Conservation (phyloP, 1,140 invertebrate species). For the Drosophila nikananu region DNA sequence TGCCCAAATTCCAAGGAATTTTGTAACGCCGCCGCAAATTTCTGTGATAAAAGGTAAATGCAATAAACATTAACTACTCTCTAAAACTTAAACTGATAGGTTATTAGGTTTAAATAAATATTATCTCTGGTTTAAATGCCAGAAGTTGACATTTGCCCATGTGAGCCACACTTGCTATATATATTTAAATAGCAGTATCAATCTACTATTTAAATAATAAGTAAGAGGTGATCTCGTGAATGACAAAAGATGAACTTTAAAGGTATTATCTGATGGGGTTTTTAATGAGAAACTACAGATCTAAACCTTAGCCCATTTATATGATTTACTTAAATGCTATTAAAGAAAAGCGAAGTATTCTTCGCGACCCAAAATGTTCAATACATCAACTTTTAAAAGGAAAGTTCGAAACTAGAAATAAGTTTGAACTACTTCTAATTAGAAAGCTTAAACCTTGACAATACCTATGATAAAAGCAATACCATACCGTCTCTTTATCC, state of each 20-base stretch:
- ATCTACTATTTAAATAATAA: conserved; percentile 23
- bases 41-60: conserved; percentile 85
- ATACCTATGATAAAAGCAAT: not conserved
- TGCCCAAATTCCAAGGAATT: conserved; percentile 85
- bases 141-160: conserved; percentile 36
- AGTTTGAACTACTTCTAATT: not conserved
- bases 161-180: conserved; percentile 19
- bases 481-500: not conserved
- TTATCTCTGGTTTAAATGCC: conserved; percentile 31
- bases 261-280: conserved; percentile 8
- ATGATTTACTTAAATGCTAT: not conserved
- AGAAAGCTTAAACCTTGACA: not conserved
- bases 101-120: conserved; percentile 25
- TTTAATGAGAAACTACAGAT: not conserved
- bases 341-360: not conserved
- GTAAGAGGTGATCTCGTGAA: not conserved
- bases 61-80: not conserved
- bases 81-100: not conserved
- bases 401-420: not conserved
- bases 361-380: not conserved
- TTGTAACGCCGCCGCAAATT: conserved; percentile 85
- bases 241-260: conserved; percentile 38
- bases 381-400: not conserved
- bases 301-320: not conserved
- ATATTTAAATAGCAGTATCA: conserved; percentile 20